Evolutionary conservation across 2,888 invertebrate genomes (phyloP).

Genomic region (Leptura quadrifasciata): DNA sequence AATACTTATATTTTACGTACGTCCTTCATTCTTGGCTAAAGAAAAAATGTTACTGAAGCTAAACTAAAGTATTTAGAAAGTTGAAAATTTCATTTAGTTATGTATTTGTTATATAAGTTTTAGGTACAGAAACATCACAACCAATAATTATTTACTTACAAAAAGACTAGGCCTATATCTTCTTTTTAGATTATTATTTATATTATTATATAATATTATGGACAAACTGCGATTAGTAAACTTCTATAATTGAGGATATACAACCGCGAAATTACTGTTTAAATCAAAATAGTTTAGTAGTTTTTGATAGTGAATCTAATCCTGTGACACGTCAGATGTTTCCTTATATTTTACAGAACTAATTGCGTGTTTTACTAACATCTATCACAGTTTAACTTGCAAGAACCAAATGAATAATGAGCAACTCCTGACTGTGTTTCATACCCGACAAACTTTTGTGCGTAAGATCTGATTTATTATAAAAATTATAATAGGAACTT

Average conservation of each 20-base stretch:
- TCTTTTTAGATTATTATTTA: too few species aligned
- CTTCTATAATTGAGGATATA: slow-evolving; percentile 12
- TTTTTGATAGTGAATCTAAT: slow-evolving; percentile 41
- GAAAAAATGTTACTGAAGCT: too few species aligned
- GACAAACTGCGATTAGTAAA: background rate
- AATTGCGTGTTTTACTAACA: slow-evolving; percentile 50
- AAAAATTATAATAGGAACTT: slow-evolving; percentile 30
- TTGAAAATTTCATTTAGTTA: too few species aligned
- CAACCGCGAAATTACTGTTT: slow-evolving; percentile 26
- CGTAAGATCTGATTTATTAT: slow-evolving; percentile 45
- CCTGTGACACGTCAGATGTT: slow-evolving; percentile 47
- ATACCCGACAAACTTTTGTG: slow-evolving; percentile 42
- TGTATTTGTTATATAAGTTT: too few species aligned
- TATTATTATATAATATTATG: too few species aligned
- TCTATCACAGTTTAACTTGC: slow-evolving; percentile 47
- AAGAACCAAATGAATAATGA: slow-evolving; percentile 48
- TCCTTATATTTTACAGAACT: slow-evolving; percentile 42
- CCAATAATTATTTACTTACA: too few species aligned
- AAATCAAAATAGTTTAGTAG: slow-evolving; percentile 38
- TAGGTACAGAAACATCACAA: too few species aligned
- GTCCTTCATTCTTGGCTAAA: too few species aligned
- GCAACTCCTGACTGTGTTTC: slow-evolving; percentile 39
- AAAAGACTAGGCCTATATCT: too few species aligned
- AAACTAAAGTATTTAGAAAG: too few species aligned
- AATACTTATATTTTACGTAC: too few species aligned